Percentiles rank a stretch among this genome's conserved stretches.
Conservation (phyloP, 2,113 vertebrate species). For the Aegypius monachus region DNA sequence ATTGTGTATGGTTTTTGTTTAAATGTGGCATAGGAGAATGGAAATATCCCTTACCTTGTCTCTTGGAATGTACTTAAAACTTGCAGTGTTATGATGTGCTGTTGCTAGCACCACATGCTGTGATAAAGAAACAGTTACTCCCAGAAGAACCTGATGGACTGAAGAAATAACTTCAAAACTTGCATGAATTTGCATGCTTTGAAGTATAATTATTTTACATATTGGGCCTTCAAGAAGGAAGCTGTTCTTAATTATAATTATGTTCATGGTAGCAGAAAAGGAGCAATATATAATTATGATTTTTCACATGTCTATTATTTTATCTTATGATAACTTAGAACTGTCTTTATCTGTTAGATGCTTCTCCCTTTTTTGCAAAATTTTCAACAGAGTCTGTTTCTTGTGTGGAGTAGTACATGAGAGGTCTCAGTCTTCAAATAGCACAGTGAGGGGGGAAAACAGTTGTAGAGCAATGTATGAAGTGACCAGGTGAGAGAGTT, state of each 20-base stretch:
- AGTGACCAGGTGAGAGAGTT: not conserved
- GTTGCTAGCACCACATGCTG: conserved; percentile 49
- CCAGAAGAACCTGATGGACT: conserved; percentile 21
- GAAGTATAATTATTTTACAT: conserved; percentile 20
- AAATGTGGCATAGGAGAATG: conserved; percentile 35
- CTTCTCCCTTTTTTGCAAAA: not conserved
- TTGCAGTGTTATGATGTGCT: not conserved
- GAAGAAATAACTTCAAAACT: not conserved
- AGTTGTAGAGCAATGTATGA: not conserved
- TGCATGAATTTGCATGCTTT: not conserved
- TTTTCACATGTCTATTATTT: not conserved
- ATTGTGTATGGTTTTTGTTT: conserved; percentile 53
- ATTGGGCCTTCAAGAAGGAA: conserved; percentile 28
- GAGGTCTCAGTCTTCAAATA: not conserved
- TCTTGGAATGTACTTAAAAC: conserved; percentile 47
- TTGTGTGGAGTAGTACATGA: not conserved
- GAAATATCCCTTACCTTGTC: conserved; percentile 59
- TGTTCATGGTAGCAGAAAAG: conserved; percentile 16
- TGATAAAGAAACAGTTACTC: conserved; percentile 56
- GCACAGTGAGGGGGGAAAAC: not conserved
- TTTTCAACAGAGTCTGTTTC: not conserved
- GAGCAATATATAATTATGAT: not conserved
- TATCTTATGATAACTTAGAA: not conserved
- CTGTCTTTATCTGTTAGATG: not conserved
- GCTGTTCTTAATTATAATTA: not conserved